Evolutionary conservation across 2,888 invertebrate genomes (phyloP).

Genomic region (Lasiommata megera): DNA sequence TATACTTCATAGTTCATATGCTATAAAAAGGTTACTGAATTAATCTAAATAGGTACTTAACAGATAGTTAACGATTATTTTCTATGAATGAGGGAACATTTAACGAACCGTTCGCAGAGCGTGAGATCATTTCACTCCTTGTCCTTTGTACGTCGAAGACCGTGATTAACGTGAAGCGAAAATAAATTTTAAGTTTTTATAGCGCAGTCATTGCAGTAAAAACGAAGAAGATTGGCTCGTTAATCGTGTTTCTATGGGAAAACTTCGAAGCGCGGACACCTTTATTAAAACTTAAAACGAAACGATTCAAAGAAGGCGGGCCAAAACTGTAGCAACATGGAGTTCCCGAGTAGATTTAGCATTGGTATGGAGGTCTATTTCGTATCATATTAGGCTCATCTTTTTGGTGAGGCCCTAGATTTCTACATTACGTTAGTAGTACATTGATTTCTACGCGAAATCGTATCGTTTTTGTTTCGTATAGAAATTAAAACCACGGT

Average conservation of each 20-base stretch:
- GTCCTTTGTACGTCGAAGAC: constrained; percentile 10
- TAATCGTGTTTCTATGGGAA: constrained; percentile 18
- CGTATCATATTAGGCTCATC: no score
- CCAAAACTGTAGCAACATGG: no score
- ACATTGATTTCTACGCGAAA: no score
- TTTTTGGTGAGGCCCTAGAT: no score
- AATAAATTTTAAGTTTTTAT: constrained; percentile 19
- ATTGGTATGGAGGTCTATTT: no score
- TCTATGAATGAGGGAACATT: constrained; percentile 18
- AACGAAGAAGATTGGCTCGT: constrained; percentile 40
- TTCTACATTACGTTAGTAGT: no score
- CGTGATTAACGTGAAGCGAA: constrained; percentile 8
- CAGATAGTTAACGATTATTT: constrained; percentile 9
- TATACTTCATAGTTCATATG: not conserved
- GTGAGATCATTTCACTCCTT: constrained; percentile 21
- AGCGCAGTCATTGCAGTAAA: constrained; percentile 50
- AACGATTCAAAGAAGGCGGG: constrained; percentile 5
- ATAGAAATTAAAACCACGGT: no score
- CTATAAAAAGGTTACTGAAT: not conserved
- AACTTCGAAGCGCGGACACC: constrained; percentile 1
- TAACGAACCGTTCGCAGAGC: constrained; percentile 15
- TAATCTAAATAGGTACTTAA: constrained; percentile 5
- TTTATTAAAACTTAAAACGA: not conserved
- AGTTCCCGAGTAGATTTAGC: no score
- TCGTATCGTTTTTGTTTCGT: no score